Conservation (phyloP, 2,888 invertebrate species). For the Hypena proboscidalis region DNA sequence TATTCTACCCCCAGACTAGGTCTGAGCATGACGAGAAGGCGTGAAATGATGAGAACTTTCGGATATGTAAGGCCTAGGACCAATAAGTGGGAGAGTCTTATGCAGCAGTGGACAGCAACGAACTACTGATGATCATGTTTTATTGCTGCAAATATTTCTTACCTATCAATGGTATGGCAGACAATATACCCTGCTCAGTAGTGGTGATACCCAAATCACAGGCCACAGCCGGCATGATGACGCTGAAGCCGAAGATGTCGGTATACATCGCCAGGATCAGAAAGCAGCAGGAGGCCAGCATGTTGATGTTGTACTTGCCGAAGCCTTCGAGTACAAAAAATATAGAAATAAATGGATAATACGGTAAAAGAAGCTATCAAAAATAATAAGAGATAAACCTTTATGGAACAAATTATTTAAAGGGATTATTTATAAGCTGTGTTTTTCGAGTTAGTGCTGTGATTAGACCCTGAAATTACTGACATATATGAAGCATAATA, state of each 20-base stretch:
- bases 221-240: slow-evolving; percentile 87
- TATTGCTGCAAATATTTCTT: slow-evolving; percentile 23
- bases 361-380: background rate
- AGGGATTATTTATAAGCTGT: background rate
- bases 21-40: no score
- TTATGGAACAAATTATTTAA: background rate
- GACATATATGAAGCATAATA: no score
- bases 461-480: no score
- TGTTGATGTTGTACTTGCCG: slow-evolving; percentile 87
- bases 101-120: no score
- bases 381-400: background rate
- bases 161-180: slow-evolving; percentile 72
- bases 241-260: slow-evolving; percentile 74
- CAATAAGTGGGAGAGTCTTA: no score
- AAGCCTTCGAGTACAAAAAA: slow-evolving; percentile 77
- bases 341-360: no score
- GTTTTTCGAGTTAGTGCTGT: no score
- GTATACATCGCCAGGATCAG: slow-evolving; percentile 72
- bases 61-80: no score
- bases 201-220: slow-evolving; percentile 88
- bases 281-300: slow-evolving; percentile 83
- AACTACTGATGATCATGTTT: no score
- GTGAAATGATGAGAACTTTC: no score
- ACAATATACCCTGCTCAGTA: slow-evolving; percentile 86
- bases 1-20: no score